Evolutionary conservation across 2,113 vertebrate genomes (phyloP).

Genomic region (Equus przewalskii): DNA sequence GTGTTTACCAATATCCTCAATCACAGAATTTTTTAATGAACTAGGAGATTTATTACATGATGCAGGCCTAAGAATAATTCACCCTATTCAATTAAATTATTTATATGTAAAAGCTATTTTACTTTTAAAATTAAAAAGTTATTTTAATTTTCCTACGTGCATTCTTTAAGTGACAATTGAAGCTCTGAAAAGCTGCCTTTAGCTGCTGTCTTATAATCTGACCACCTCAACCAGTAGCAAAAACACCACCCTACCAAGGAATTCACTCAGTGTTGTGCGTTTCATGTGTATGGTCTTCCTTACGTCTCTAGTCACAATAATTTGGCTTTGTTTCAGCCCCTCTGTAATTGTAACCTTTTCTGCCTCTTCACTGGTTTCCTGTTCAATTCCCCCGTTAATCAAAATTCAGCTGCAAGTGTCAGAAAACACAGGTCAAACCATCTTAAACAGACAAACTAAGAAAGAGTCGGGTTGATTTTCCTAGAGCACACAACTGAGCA

Average conservation of each 20-base stretch:
- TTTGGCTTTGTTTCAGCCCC: slow-evolving; percentile 36
- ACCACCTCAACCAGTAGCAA: not conserved
- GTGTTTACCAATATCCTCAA: not conserved
- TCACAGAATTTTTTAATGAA: slow-evolving; percentile 23
- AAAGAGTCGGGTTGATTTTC: not conserved
- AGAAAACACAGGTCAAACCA: slow-evolving; percentile 24
- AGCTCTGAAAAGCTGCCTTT: not conserved
- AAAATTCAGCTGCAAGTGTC: slow-evolving; percentile 10
- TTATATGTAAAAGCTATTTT: slow-evolving; percentile 4
- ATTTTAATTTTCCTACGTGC: not conserved
- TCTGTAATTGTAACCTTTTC: not conserved
- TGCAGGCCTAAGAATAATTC: not conserved
- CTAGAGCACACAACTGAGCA: not conserved
- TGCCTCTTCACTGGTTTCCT: not conserved
- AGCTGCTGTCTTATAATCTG: not conserved
- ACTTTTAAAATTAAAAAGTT: not conserved
- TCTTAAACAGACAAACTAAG: not conserved
- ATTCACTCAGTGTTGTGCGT: not conserved
- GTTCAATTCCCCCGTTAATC: not conserved
- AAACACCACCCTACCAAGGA: not conserved
- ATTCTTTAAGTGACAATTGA: not conserved
- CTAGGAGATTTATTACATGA: not conserved
- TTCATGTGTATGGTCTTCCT: not conserved
- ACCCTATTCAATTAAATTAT: slow-evolving; percentile 44
- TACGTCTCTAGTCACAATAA: not conserved